phyloP scores from a whole-genome alignment of 2,113 vertebrate species.

The Uropsilus gracilis region DNA sequence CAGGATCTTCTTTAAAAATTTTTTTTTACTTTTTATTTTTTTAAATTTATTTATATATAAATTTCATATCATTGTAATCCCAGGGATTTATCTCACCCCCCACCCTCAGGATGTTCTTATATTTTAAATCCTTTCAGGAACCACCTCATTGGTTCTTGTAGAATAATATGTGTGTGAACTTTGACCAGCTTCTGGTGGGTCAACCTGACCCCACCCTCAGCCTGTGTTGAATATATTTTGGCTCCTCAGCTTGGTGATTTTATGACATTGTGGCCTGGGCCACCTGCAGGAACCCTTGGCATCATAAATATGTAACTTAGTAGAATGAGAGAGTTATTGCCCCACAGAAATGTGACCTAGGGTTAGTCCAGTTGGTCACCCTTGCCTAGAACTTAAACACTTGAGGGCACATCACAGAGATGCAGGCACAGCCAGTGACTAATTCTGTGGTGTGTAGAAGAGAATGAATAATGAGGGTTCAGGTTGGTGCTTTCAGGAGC shows the following conservation, averaged over 20 bases:
- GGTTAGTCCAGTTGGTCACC: neutral
- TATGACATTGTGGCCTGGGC: neutral
- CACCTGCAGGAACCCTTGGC: neutral
- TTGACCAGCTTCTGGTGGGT: neutral
- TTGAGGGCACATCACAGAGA: neutral
- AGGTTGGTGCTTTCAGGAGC: neutral
- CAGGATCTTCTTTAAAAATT: neutral
- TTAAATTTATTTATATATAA: too few relatives aligned
- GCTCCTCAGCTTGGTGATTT: neutral
- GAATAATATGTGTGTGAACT: neutral
- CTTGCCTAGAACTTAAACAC: neutral
- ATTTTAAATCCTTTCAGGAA: neutral
- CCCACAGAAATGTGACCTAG: neutral
- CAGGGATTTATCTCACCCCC: too few relatives aligned
- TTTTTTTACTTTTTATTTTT: too few relatives aligned
- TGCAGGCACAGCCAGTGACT: neutral
- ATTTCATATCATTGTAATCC: too few relatives aligned
- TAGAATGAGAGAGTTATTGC: neutral
- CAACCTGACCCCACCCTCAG: neutral
- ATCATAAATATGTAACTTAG: neutral
- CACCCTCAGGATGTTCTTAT: neutral
- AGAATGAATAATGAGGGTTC: neutral
- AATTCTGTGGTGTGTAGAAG: neutral
- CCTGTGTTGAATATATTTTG: neutral
- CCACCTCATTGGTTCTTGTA: neutral